These are phyloP conservation scores for Timandra comae DNA, from an alignment of 2,888 invertebrate species.

Conservation along the genomic window DNA sequence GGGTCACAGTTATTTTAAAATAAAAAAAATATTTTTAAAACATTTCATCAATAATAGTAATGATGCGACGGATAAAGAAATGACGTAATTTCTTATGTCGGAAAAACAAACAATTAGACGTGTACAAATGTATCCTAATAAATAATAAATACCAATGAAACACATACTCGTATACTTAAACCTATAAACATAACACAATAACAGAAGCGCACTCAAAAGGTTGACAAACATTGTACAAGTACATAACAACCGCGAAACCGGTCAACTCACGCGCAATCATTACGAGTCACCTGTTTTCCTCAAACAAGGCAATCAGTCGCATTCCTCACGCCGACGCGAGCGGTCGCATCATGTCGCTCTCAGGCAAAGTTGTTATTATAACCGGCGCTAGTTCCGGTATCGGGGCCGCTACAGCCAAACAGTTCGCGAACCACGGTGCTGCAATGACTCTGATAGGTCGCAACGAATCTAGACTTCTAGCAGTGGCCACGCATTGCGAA, in stretches of 20 bases:
- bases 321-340: not conserved
- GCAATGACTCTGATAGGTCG: conserved; percentile 42
- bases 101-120: no score
- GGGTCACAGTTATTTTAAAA: no score
- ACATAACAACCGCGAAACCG: not conserved
- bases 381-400: conserved; percentile 56
- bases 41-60: no score
- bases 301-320: not conserved
- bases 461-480: conserved; percentile 36
- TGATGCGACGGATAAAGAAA: no score
- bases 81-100: no score
- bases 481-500: conserved; percentile 37
- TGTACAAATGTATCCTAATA: no score
- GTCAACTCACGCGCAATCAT: conserved; percentile 1
- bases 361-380: conserved; percentile 45
- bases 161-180: not conserved
- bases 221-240: not conserved
- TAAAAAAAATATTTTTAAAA: no score
- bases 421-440: conserved; percentile 43
- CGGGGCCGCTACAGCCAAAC: conserved; percentile 48
- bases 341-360: conserved; percentile 34
- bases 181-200: not conserved
- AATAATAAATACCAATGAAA: not conserved
- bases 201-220: not conserved
- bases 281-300: not conserved